These are phyloP conservation scores for Dugesia japonica DNA, from an alignment of 2,888 invertebrate genomes.

Conservation along the genomic window DNA sequence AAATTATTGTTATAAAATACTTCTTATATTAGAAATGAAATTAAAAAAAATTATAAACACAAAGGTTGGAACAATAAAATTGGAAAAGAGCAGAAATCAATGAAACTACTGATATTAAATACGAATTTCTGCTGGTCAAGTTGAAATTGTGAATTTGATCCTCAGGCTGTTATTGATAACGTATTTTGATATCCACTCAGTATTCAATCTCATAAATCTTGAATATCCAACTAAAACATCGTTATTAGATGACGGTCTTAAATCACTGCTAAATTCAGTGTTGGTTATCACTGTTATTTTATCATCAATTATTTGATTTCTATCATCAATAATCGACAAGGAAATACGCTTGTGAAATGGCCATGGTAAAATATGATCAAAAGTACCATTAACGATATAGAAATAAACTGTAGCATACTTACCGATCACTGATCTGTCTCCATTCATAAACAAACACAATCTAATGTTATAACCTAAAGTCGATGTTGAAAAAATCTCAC, in stretches of 20 bases:
- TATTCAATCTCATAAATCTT: background rate
- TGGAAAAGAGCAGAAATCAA: no score
- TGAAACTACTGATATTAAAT: no score
- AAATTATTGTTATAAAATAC: no score
- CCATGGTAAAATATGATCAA: background rate
- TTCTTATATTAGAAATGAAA: no score
- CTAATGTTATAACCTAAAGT: background rate
- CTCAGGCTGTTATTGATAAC: background rate
- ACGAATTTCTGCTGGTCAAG: no score
- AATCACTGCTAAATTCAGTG: background rate
- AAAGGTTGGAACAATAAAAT: no score
- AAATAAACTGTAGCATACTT: background rate
- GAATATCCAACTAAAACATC: background rate
- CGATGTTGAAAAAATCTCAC: background rate
- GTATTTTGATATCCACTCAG: background rate
- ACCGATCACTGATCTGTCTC: background rate
- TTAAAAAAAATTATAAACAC: no score
- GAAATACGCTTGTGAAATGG: background rate
- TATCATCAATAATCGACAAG: background rate
- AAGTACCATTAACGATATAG: background rate
- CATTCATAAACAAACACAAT: background rate
- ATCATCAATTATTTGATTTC: background rate
- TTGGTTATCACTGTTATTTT: background rate
- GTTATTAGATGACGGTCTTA: background rate
- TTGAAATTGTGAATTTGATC: background rate